Evolutionary conservation across 2,888 invertebrate genomes (phyloP).

Genomic region (Ennomos erosarius): DNA sequence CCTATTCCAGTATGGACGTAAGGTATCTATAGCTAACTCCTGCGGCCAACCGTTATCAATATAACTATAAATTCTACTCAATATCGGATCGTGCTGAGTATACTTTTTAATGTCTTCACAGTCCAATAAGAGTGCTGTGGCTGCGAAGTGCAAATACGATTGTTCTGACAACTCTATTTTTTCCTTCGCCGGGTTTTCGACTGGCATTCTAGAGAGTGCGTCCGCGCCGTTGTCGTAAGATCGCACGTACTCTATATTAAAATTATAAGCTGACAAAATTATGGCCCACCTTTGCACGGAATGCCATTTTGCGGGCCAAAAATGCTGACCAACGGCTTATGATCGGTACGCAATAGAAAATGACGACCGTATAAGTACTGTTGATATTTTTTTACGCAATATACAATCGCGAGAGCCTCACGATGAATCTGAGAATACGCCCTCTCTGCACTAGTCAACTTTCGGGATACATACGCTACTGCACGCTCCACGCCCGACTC

Average conservation of each 20-base stretch:
- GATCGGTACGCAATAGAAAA: background rate
- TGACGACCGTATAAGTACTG: too few species aligned
- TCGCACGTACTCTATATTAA: too few species aligned
- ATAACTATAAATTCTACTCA: slow-evolving; percentile 31
- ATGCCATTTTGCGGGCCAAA: background rate
- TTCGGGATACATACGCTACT: background rate
- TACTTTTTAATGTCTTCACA: slow-evolving; percentile 20
- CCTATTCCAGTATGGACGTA: slow-evolving; percentile 38
- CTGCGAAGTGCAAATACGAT: slow-evolving; percentile 32
- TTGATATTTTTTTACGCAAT: background rate
- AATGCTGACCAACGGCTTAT: background rate
- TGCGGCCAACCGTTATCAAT: slow-evolving; percentile 38
- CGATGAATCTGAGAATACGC: background rate
- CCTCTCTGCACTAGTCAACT: background rate
- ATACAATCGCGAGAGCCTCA: background rate
- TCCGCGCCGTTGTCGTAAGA: too few species aligned
- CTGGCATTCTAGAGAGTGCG: too few species aligned
- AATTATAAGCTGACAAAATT: background rate
- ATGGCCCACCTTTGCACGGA: background rate
- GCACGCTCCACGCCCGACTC: too few species aligned
- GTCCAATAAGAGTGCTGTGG: slow-evolving; percentile 28
- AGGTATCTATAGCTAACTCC: slow-evolving; percentile 7
- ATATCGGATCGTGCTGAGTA: slow-evolving; percentile 24
- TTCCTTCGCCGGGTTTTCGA: too few species aligned
- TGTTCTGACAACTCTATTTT: slow-evolving; percentile 25